Conservation (phyloP, 1,140 invertebrate species). For the Chironomus tepperi region DNA sequence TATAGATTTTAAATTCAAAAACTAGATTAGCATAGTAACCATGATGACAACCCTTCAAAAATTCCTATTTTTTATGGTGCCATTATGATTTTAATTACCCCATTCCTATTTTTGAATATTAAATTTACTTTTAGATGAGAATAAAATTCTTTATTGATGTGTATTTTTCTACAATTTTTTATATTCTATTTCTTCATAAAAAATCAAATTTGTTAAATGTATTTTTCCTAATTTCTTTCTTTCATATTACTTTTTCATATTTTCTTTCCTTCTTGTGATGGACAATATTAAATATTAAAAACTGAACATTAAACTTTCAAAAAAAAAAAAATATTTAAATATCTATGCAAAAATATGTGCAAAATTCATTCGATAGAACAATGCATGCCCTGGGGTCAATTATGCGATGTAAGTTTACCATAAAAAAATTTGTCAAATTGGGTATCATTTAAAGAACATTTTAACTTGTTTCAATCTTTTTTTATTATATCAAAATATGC, state of each 20-base stretch:
- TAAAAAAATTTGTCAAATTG: too few relatives aligned
- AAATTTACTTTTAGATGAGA: too few relatives aligned
- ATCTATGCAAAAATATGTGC: background rate
- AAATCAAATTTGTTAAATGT: background rate
- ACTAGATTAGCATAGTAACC: too few relatives aligned
- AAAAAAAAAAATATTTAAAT: background rate
- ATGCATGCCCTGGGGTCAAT: conserved; percentile 77
- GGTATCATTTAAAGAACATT: background rate
- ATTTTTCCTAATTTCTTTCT: background rate
- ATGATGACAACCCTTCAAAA: too few relatives aligned
- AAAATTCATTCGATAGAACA: conserved; percentile 48
- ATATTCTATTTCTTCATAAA: background rate
- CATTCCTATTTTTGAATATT: too few relatives aligned
- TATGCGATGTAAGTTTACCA: conserved; percentile 73
- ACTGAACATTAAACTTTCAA: background rate
- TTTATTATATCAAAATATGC: background rate
- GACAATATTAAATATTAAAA: background rate
- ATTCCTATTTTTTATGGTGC: too few relatives aligned
- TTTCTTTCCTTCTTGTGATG: conserved; percentile 7
- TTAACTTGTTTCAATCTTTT: background rate
- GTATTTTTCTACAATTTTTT: background rate
- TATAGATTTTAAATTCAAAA: too few relatives aligned
- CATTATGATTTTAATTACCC: too few relatives aligned
- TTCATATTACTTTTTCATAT: conserved; percentile 15
- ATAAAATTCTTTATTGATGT: background rate